Evolutionary conservation across 1,140 invertebrate species (phyloP), one percentile per base, ranked within the genome.

Genomic region (Littorina saxatilis): DNA sequence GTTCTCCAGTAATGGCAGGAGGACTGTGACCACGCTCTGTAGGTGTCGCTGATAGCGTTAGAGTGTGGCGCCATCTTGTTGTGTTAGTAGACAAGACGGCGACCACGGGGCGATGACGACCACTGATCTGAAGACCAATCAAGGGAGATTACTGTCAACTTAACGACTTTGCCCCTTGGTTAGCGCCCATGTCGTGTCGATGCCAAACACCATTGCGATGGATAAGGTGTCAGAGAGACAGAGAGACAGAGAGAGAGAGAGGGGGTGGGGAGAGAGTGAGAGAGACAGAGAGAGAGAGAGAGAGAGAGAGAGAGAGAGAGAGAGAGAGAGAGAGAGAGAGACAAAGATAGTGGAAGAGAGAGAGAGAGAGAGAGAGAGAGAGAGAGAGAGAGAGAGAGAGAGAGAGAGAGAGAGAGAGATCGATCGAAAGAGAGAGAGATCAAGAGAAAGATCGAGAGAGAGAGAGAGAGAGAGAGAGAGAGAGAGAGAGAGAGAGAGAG

Each of bases 381-480:
- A 58, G 29, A 77, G 9, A 61, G 17, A 58, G 47, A 27, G 43
- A 76, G 47, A 76, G 32, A 76, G 47, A 76, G 15, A 50, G 4
- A 77, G 29, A 77, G 52, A 58, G 52, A 77, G 32, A 77, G 27
- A 68, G 39, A 68, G 1, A 68, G 39, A 43, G 37, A 80, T 2
- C 43, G 50, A 77, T 20, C 29, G 3, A 75, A 1, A 29, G 11
- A 81, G 1, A 75, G 68, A 58, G 52, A 74, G 5, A 73, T 43
- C 37, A 52, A 77, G 5, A 81, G 70, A 63, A 47, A 74, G 35
- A 61, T 4, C 5, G 2, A 63, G 20, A 81, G 37, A 74, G 68
- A 74, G 29, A 73, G 52, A 75, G 55, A 75, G 43, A 58, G 70
- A 55, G 43, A 61, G 27, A 50, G 68, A 32, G 52, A 55, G 37